A percentile compares a stretch with the other conserved stretches of the same genome.
phyloP scores from a whole-genome alignment of 2,888 invertebrate genomes.

The Pemphredon lugubris region DNA sequence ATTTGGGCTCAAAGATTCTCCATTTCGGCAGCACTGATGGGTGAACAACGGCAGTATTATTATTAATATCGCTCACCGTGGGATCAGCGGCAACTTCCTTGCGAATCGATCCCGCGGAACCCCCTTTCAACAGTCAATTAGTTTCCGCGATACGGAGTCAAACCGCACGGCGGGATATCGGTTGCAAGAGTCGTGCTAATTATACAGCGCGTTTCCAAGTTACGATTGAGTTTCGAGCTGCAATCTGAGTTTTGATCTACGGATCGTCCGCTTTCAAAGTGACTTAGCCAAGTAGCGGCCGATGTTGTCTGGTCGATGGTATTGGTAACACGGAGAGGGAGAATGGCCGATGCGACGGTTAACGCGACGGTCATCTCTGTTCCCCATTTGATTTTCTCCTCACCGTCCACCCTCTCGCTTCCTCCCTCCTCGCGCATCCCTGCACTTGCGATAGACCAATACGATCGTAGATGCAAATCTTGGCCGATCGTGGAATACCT shows the following conservation, averaged over 20 bases:
- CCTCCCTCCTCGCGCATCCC: no score
- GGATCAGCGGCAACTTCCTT: slow-evolving; percentile 34
- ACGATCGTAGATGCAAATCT: no score
- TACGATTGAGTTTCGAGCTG: slow-evolving; percentile 54
- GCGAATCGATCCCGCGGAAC: slow-evolving; percentile 44
- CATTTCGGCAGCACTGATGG: no score
- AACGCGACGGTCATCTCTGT: slow-evolving; percentile 5
- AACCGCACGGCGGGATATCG: slow-evolving; percentile 52
- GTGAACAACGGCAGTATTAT: no score
- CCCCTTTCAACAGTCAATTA: slow-evolving; percentile 57
- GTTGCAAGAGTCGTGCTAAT: slow-evolving; percentile 51
- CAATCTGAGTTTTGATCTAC: slow-evolving; percentile 50
- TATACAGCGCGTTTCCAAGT: slow-evolving; percentile 54
- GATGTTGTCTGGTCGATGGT: neutral
- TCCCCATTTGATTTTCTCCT: neutral
- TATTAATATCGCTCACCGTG: slow-evolving; percentile 27
- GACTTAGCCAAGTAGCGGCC: slow-evolving; percentile 14
- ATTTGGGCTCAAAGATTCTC: no score
- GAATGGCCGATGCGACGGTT: neutral
- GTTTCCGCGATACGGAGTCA: slow-evolving; percentile 38
- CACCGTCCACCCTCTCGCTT: no score
- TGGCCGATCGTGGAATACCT: no score
- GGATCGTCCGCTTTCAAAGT: slow-evolving; percentile 21
- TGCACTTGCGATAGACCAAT: no score
- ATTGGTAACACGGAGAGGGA: neutral